phyloP scores from a whole-genome alignment of 2,888 invertebrate genomes.

The Koerneria pararmatus region DNA sequence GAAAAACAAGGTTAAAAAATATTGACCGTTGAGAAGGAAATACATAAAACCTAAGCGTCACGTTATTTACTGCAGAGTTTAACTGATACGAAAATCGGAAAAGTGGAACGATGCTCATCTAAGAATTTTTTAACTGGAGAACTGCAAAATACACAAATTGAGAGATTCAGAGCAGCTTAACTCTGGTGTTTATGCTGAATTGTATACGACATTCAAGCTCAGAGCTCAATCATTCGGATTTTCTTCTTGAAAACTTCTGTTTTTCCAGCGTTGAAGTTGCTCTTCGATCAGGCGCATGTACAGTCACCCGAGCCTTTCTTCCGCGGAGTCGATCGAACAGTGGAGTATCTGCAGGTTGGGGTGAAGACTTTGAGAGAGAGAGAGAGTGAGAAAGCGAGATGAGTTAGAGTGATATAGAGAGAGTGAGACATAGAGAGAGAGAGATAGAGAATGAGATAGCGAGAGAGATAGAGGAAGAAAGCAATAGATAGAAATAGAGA shows the following conservation, averaged over 20 bases:
- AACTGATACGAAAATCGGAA: neutral
- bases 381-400: conserved; percentile 22
- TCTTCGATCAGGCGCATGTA: conserved; percentile 69
- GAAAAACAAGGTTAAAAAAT: no score
- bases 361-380: neutral
- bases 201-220: no score
- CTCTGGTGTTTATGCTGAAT: conserved; percentile 89
- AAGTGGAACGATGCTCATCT: neutral
- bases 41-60: no score
- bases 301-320: conserved; percentile 69
- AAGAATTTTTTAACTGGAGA: neutral
- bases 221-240: no score
- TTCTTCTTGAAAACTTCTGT: neutral
- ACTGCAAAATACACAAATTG: neutral
- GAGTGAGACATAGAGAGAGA: neutral
- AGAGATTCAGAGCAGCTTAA: conserved; percentile 20
- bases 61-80: neutral
- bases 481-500: no score
- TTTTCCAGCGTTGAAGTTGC: conserved; percentile 74
- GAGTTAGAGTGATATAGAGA: neutral
- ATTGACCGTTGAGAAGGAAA: no score
- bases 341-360: conserved; percentile 72
- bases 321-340: conserved; percentile 77
- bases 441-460: no score
- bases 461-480: no score